Conservation (phyloP, 2,113 vertebrate species). For the Mola mola region DNA sequence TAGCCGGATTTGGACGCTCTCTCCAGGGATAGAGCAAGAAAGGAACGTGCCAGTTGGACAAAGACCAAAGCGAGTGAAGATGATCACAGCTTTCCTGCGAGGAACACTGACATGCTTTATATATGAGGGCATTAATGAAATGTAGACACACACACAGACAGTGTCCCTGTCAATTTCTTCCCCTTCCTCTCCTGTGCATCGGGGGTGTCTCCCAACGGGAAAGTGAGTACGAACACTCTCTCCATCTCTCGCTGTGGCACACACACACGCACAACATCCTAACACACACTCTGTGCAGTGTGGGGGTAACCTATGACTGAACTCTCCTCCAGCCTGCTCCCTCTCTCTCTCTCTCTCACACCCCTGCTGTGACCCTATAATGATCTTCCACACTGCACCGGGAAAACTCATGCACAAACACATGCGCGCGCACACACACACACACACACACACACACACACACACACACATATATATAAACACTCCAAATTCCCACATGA, state of each 20-base stretch:
- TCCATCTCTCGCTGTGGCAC: constrained; percentile 4
- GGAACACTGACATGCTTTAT: constrained; percentile 5
- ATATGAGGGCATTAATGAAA: constrained; percentile 26
- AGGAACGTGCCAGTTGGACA: neutral
- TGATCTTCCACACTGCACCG: constrained; percentile 38
- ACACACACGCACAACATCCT: constrained; percentile 5
- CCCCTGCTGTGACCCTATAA: constrained; percentile 63
- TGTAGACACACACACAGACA: constrained; percentile 1
- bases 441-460: constrained; percentile 15
- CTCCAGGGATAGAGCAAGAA: neutral
- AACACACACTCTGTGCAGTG: constrained; percentile 17
- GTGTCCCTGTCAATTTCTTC: constrained; percentile 15
- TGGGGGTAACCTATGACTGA: constrained; percentile 45
- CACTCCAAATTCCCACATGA: constrained; percentile 48
- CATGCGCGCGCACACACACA: constrained; percentile 4
- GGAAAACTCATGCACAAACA: neutral
- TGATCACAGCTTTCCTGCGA: constrained; percentile 21
- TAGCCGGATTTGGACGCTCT: neutral
- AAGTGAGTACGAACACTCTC: constrained; percentile 14
- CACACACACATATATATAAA: constrained; percentile 8
- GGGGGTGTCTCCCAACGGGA: constrained; percentile 36
- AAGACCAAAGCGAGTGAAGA: constrained; percentile 16
- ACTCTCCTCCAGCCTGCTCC: constrained; percentile 25
- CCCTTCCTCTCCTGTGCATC: constrained; percentile 3
- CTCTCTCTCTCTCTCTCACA: constrained; percentile 28